A percentile compares a stretch with the other conserved stretches of the same genome.
Conservation (phyloP, 2,113 vertebrate species). For the Prunella fulvescens region DNA sequence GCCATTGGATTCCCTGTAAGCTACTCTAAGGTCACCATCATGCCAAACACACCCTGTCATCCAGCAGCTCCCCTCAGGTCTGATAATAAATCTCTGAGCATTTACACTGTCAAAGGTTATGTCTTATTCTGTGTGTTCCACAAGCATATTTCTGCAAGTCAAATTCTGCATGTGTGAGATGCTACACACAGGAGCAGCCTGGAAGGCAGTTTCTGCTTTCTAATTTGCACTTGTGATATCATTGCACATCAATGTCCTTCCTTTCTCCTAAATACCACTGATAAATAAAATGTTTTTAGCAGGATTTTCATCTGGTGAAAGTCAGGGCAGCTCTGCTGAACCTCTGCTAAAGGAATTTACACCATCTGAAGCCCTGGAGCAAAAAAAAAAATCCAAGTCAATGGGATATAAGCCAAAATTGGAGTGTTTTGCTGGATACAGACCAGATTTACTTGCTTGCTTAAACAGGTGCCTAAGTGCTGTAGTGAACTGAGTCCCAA, state of each 20-base stretch:
- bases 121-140: background rate
- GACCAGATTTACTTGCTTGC: conserved; percentile 9
- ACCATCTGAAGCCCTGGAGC: background rate
- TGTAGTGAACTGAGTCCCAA: background rate
- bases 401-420: background rate
- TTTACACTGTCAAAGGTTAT: background rate
- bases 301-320: background rate
- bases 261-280: background rate
- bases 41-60: background rate
- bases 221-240: background rate
- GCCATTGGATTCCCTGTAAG: background rate
- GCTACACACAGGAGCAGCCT: background rate
- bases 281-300: background rate
- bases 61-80: background rate
- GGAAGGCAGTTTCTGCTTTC: background rate
- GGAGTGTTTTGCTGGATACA: conserved; percentile 12
- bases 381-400: background rate
- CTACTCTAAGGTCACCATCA: background rate
- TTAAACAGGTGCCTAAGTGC: conserved; percentile 39
- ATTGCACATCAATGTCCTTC: background rate
- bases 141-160: conserved; percentile 7
- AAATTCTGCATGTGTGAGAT: background rate
- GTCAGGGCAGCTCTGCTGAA: background rate
- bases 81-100: conserved; percentile 1
- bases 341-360: background rate